phyloP scores from a whole-genome alignment of 2,888 invertebrate genomes.

The Dusona sp. region DNA sequence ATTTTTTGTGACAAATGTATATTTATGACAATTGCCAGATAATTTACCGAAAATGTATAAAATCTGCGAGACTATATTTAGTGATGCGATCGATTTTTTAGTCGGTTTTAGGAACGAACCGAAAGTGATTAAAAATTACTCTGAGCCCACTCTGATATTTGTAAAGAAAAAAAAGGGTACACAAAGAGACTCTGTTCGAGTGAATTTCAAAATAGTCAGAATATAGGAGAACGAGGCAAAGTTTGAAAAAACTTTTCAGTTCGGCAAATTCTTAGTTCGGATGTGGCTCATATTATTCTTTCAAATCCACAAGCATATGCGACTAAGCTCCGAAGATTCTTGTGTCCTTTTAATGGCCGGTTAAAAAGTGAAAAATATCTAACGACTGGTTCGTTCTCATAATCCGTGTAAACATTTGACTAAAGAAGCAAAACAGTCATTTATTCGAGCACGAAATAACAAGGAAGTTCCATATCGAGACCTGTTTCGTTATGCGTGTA shows the following conservation, averaged over 20 bases:
- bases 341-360: neutral
- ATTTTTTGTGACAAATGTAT: neutral
- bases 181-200: neutral
- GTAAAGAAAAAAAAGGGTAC: neutral
- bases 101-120: neutral
- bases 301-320: constrained; percentile 46
- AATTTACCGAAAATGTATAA: neutral
- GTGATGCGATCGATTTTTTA: neutral
- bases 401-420: constrained; percentile 76
- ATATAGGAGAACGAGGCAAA: neutral
- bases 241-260: neutral
- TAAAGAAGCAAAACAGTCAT: constrained; percentile 80
- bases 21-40: neutral
- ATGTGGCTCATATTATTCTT: constrained; percentile 51
- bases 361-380: constrained; percentile 27
- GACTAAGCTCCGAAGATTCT: neutral
- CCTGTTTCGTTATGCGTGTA: constrained; percentile 16
- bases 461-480: constrained; percentile 75
- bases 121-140: neutral
- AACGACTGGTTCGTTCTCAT: constrained; percentile 53
- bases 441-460: constrained; percentile 79
- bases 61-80: too few species aligned
- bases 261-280: constrained; percentile 32
- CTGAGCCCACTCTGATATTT: neutral
- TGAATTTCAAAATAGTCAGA: neutral